Conservation (phyloP, 2,113 vertebrate genomes). For the Myiopsitta monachus region DNA sequence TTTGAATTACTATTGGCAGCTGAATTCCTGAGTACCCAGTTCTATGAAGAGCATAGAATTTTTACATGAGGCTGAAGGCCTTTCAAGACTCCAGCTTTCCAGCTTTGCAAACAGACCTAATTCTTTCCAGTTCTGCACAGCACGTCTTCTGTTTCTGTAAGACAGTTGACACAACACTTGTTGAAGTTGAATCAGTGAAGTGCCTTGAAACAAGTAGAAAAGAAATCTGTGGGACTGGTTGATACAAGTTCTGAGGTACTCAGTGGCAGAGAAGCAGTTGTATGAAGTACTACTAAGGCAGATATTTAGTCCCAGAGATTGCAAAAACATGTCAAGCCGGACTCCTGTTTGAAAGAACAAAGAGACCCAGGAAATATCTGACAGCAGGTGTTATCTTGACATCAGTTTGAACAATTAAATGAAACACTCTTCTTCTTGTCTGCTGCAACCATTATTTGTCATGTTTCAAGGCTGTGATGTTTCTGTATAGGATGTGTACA, state of each 20-base stretch:
- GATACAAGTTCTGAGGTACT: background rate
- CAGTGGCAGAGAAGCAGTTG: background rate
- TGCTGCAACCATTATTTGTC: background rate
- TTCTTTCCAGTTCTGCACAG: slow-evolving; percentile 3
- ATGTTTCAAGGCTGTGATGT: background rate
- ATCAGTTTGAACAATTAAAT: background rate
- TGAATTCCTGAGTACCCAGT: slow-evolving; percentile 11
- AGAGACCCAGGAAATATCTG: background rate
- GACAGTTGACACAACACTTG: background rate
- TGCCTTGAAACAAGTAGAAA: background rate
- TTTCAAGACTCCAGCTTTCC: slow-evolving; percentile 6
- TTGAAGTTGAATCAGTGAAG: background rate
- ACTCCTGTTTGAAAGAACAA: background rate
- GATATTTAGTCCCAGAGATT: background rate
- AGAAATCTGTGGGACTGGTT: background rate
- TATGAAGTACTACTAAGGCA: background rate
- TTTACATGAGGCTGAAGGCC: background rate
- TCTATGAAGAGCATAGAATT: background rate
- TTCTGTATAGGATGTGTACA: background rate
- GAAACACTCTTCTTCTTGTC: background rate
- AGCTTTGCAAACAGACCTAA: background rate
- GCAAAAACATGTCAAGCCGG: background rate
- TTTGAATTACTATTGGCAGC: background rate
- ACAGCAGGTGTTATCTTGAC: background rate
- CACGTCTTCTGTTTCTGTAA: background rate